A percentile compares a stretch with the other conserved stretches of the same genome.
phyloP scores from a whole-genome alignment of 1,140 invertebrate genomes.

The Cydia strobilella region DNA sequence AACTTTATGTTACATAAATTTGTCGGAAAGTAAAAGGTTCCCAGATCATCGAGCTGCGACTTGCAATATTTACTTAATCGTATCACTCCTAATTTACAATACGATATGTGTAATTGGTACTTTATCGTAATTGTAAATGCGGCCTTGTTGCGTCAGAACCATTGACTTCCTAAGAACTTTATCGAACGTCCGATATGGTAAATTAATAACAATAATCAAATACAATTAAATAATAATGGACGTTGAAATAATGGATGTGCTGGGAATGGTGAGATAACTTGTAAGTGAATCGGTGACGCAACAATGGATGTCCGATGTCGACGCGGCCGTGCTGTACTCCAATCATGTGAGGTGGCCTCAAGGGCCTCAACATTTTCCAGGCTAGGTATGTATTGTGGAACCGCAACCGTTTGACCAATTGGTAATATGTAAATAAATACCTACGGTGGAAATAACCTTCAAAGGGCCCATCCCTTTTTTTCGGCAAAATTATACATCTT shows the following conservation, averaged over 20 bases:
- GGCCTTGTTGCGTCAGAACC: conserved; percentile 15
- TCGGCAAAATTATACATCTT: too few relatives aligned
- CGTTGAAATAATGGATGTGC: conserved; percentile 38
- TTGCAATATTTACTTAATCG: conserved; percentile 6
- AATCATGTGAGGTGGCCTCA: not conserved
- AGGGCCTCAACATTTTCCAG: not conserved
- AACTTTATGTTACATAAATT: not conserved
- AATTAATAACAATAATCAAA: conserved; percentile 30
- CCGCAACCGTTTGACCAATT: too few relatives aligned
- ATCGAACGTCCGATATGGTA: conserved; percentile 26
- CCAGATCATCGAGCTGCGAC: not conserved
- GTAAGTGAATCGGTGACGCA: conserved; percentile 60
- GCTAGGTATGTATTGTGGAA: conserved; percentile 23
- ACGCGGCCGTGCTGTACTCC: conserved; percentile 2
- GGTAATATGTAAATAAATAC: too few relatives aligned
- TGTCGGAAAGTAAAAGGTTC: not conserved
- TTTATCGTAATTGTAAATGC: conserved; percentile 10
- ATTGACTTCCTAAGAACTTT: conserved; percentile 25
- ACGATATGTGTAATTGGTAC: not conserved
- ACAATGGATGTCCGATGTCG: conserved; percentile 48
- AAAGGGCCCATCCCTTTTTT: too few relatives aligned
- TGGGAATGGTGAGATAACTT: conserved; percentile 40
- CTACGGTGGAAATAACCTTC: too few relatives aligned
- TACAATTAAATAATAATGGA: conserved; percentile 44
- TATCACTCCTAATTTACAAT: conserved; percentile 20